Evolutionary conservation across 2,888 invertebrate genomes (phyloP).

Genomic region (Drosophila fulvimacula): DNA sequence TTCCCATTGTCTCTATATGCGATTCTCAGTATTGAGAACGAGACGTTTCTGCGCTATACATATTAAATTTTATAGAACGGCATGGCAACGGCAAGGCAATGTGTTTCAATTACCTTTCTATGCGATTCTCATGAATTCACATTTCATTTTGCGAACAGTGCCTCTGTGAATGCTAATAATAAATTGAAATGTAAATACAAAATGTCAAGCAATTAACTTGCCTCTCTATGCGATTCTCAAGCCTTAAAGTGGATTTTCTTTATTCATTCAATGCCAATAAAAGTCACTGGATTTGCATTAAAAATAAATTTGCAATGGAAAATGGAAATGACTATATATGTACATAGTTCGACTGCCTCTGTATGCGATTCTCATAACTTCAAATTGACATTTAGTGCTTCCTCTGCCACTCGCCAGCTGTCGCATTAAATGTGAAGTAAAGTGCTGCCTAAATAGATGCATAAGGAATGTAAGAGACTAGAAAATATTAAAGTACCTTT

Average conservation of each 20-base stretch:
- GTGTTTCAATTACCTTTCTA: background rate
- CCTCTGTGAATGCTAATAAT: background rate
- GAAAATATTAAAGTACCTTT: slow-evolving; percentile 26
- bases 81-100: background rate
- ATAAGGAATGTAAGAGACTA: background rate
- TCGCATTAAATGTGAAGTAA: background rate
- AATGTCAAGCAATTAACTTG: background rate
- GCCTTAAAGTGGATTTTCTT: background rate
- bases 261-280: background rate
- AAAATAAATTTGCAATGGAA: background rate
- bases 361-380: slow-evolving; percentile 2
- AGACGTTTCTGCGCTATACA: too few relatives aligned
- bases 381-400: background rate
- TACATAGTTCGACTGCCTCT: background rate
- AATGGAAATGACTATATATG: too few relatives aligned
- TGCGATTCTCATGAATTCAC: background rate
- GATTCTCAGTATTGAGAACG: background rate
- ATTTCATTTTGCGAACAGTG: background rate
- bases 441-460: background rate
- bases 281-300: background rate
- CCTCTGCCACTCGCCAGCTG: background rate
- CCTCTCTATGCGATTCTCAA: slow-evolving; percentile 1
- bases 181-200: background rate
- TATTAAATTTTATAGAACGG: too few relatives aligned
- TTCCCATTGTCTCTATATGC: background rate